phyloP scores from a whole-genome alignment of 2,797 vertebrate species.

The Galagoides demidoff region DNA sequence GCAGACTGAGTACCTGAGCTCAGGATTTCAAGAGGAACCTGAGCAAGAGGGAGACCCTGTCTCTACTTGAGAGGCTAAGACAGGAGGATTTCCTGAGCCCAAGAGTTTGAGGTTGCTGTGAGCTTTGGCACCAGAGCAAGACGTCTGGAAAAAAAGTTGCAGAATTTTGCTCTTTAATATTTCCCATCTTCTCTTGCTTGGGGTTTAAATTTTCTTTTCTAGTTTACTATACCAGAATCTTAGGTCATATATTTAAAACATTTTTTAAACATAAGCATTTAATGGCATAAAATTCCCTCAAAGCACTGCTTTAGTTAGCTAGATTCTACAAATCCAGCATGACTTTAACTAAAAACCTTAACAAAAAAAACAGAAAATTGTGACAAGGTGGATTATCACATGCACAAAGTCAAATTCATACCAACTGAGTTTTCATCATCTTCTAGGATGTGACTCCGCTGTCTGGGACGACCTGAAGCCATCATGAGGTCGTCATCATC shows the following conservation, averaged over 20 bases:
- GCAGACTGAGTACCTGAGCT: no score
- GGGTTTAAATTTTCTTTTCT: constrained; percentile 46
- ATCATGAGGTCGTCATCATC: constrained; percentile 89
- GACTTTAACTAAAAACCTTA: constrained; percentile 19
- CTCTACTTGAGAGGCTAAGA: no score
- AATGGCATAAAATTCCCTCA: neutral
- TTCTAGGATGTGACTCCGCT: constrained; percentile 89
- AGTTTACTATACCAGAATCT: constrained; percentile 3
- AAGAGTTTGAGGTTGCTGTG: no score
- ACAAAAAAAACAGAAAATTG: constrained; percentile 59
- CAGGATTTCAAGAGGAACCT: no score
- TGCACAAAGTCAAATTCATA: constrained; percentile 80
- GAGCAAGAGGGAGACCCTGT: no score
- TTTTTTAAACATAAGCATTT: constrained; percentile 19
- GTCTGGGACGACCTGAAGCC: constrained; percentile 87
- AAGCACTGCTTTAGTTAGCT: neutral
- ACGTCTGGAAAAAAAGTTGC: no score
- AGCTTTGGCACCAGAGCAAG: no score
- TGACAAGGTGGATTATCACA: constrained; percentile 1
- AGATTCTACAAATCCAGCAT: constrained; percentile 27
- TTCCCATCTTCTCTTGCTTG: constrained; percentile 33
- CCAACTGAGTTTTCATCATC: constrained; percentile 95
- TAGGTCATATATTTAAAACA: neutral
- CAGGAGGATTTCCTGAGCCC: no score
- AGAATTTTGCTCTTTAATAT: constrained; percentile 15